phyloP scores from a whole-genome alignment of 2,888 invertebrate species.

The Lepidocyrtinus sp. region DNA sequence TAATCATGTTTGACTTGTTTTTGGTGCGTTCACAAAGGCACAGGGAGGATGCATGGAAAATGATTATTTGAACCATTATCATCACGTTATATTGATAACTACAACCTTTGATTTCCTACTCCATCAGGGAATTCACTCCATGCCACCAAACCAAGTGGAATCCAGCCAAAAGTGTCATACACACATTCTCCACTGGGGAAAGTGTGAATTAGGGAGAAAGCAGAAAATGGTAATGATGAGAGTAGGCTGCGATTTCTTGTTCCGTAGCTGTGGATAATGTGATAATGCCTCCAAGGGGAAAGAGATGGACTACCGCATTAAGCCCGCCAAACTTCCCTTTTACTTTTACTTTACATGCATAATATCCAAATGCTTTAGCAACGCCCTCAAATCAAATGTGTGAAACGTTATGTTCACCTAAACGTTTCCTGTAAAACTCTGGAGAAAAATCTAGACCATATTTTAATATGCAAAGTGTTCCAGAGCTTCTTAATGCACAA shows the following conservation, averaged over 20 bases:
- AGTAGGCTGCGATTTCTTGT: background rate
- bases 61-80: background rate
- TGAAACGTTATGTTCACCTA: no score
- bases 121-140: background rate
- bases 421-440: background rate
- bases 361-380: no score
- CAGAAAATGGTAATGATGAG: conserved; percentile 20
- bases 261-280: background rate
- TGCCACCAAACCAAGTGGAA: conserved; percentile 36
- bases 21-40: background rate
- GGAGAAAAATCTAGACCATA: background rate
- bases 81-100: background rate
- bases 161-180: conserved; percentile 45
- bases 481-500: no score
- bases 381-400: background rate
- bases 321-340: background rate
- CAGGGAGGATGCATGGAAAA: background rate
- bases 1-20: background rate
- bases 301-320: background rate
- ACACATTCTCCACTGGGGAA: conserved; percentile 17
- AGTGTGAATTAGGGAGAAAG: conserved; percentile 35
- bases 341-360: background rate
- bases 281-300: background rate
- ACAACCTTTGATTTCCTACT: conserved; percentile 19
- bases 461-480: background rate